Evolutionary conservation across 2,113 vertebrate species (phyloP), one percentile per base, ranked within the genome.

Genomic region (Ammodytes marinus): DNA sequence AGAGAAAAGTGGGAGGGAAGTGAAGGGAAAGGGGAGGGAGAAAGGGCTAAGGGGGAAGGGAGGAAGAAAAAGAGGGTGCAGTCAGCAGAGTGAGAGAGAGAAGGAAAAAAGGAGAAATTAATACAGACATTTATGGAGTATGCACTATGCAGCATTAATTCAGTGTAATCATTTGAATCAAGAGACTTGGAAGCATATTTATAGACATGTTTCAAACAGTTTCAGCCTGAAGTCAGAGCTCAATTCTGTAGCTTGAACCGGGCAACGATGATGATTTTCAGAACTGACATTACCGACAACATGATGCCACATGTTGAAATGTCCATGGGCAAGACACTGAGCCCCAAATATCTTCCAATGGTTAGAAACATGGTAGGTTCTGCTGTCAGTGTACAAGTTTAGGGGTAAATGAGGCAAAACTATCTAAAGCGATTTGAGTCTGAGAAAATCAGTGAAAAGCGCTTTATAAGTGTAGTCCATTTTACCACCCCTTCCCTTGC

Each of bases 1-100:
- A 82, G 86, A 83, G 88, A 82, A 85, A 90, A 85, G 82, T 86
- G 88, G 91, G 84, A 89, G 88, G 89, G 86, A 92, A 88, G 76
- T 85, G 77, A 74, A 79, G 81, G 78, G 69, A 80, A 77, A 79
- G 53, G 84, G 91, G 87, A 83, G 88, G 84, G 84, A 74, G 82
- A 79, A 39, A 83, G 49, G 60, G 65, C 69, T 70, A 65, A 69
- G 83, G 82, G 85, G 85, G 82, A 90, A 77, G 84, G 86, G 80
- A 88, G 72, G 66, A 69, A 45, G 57, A 61, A 69, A 80, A 74
- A 83, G 77, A 86, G 75, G 81, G 88, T 81, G 80, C 69, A 82
- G 83, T 27, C 49, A 72, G 77, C 67, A 85, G 54, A 84, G 82
- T 52, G 47, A 88, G 55, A 63, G 60, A 60, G 73, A 59, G 64